Conservation (phyloP, 1,140 invertebrate species). For the Diuraphis noxia region DNA sequence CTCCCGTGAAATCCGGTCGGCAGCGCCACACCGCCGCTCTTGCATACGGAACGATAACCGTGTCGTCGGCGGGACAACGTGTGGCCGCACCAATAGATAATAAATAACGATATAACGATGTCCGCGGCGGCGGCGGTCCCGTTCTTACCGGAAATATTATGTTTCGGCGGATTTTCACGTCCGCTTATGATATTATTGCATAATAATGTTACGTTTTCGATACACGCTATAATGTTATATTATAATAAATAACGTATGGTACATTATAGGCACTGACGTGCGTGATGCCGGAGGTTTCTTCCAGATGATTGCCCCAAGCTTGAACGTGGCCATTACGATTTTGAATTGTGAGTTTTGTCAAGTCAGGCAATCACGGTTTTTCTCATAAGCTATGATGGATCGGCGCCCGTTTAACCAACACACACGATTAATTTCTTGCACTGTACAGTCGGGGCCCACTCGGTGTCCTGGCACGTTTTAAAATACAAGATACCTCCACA, state of each 20-base stretch:
- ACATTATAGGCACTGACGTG: neutral
- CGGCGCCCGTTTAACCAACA: too few relatives aligned
- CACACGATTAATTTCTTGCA: neutral
- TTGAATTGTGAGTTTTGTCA: too few relatives aligned
- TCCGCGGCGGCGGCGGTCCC: neutral
- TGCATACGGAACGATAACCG: conserved; percentile 19
- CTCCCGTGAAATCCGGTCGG: conserved; percentile 52
- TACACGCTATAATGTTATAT: neutral
- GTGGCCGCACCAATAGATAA: neutral
- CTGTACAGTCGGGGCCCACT: too few relatives aligned
- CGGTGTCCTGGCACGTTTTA: neutral
- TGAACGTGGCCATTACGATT: too few relatives aligned
- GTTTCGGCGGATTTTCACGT: neutral
- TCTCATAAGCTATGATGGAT: too few relatives aligned
- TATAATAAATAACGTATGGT: too few relatives aligned
- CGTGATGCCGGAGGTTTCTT: too few relatives aligned
- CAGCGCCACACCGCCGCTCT: conserved; percentile 38
- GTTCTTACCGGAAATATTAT: conserved; percentile 17
- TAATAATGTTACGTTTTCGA: neutral
- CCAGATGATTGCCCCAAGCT: too few relatives aligned
- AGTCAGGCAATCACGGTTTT: too few relatives aligned
- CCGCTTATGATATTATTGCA: neutral
- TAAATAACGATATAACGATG: conserved; percentile 7
- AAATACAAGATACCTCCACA: too few relatives aligned
- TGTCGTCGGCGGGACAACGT: neutral